Conservation (phyloP, 2,797 vertebrate genomes). For the Bradypodion ventrale region DNA sequence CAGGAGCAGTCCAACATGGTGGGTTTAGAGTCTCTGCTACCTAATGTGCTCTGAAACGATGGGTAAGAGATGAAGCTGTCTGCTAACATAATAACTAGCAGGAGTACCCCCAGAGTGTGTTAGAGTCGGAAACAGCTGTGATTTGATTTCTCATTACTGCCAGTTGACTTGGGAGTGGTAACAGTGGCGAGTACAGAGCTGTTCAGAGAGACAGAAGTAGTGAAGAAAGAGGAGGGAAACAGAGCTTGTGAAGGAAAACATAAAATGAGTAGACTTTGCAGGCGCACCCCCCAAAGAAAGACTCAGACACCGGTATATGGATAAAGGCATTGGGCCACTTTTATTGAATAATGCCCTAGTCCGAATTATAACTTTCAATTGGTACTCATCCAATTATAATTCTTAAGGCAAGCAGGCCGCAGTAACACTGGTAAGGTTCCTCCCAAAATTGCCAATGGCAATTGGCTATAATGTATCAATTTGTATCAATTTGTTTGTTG, state of each 20-base stretch:
- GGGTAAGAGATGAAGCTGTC: conserved; percentile 43
- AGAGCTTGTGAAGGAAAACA: not conserved
- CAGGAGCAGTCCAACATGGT: conserved; percentile 36
- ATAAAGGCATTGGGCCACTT: no score
- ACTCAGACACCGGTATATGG: no score
- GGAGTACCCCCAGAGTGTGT: conserved; percentile 43
- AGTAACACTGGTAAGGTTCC: no score
- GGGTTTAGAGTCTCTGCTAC: conserved; percentile 28
- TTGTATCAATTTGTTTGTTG: no score
- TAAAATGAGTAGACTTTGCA: not conserved
- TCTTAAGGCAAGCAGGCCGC: no score
- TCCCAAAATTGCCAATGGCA: no score
- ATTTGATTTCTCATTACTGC: conserved; percentile 39
- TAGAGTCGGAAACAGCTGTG: conserved; percentile 54
- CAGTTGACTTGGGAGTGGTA: conserved; percentile 45
- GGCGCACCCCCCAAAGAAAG: no score
- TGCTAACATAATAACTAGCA: conserved; percentile 28
- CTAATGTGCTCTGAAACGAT: conserved; percentile 35
- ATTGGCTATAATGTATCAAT: no score
- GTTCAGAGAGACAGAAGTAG: not conserved
- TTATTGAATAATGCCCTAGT: no score
- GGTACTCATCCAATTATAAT: no score
- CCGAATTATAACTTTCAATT: no score
- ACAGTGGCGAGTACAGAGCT: conserved; percentile 28
- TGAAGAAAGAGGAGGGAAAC: rapidly evolving